These are phyloP conservation scores for Eurosta solidaginis DNA, from an alignment of 1,140 invertebrate species.

Conservation along the genomic window DNA sequence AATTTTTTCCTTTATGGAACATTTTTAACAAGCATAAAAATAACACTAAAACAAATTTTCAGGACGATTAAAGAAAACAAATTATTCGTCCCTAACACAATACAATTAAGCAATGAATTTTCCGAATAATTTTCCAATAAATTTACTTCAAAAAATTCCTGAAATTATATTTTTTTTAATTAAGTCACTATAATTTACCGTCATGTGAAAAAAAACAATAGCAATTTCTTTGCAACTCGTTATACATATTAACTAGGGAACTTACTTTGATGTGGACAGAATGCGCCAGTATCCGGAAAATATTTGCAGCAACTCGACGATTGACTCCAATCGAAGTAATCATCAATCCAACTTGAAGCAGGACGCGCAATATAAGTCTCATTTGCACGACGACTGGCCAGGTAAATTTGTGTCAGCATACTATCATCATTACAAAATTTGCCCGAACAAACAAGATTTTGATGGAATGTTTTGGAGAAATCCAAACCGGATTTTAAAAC, in stretches of 20 bases:
- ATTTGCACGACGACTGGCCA: conserved; percentile 71
- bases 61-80: no score
- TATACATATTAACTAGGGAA: no score
- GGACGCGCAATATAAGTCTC: conserved; percentile 85
- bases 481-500: conserved; percentile 85
- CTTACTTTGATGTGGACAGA: conserved; percentile 71
- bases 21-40: no score
- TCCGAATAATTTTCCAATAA: no score
- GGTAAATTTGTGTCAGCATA: conserved; percentile 80
- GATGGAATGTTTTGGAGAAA: conserved; percentile 72
- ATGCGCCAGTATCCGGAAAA: conserved; percentile 64
- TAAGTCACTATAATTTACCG: no score
- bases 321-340: conserved; percentile 90
- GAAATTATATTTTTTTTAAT: not conserved
- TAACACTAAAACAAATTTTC: no score
- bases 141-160: no score
- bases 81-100: no score
- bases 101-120: no score
- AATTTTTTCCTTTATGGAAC: no score
- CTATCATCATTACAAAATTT: conserved; percentile 81
- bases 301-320: conserved; percentile 68
- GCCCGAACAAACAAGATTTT: conserved; percentile 87
- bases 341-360: conserved; percentile 94
- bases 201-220: not conserved
- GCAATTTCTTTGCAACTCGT: no score